These are phyloP conservation scores for Brachyptera risi DNA, from an alignment of 2,888 invertebrate species.

Conservation along the genomic window DNA sequence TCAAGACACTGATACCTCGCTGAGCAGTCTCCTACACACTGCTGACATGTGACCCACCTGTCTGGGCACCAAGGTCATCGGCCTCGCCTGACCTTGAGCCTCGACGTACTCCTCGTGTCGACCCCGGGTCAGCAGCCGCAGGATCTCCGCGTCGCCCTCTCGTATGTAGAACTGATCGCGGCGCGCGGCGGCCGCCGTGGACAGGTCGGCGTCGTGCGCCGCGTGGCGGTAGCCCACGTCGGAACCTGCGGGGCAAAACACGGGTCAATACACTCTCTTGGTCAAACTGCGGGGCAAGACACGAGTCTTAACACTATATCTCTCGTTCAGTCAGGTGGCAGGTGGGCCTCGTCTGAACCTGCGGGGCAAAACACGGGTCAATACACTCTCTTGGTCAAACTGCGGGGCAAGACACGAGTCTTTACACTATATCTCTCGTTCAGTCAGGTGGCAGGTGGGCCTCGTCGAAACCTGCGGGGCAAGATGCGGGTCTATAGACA, in stretches of 20 bases:
- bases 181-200: constrained; percentile 18
- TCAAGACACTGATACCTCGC: too few relatives aligned
- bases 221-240: constrained; percentile 13
- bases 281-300: constrained; percentile 42
- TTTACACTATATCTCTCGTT: too few relatives aligned
- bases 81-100: constrained; percentile 40
- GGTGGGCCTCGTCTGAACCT: constrained; percentile 19
- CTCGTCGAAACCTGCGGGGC: constrained; percentile 38
- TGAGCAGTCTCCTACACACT: too few relatives aligned
- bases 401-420: too few relatives aligned
- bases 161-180: constrained; percentile 74
- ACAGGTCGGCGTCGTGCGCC: constrained; percentile 8
- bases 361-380: constrained; percentile 39
- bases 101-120: constrained; percentile 53
- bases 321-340: too few relatives aligned
- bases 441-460: too few relatives aligned
- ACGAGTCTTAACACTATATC: constrained; percentile 20
- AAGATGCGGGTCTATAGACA: constrained; percentile 16
- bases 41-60: not conserved
- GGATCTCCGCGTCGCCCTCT: constrained; percentile 80
- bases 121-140: constrained; percentile 72
- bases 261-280: constrained; percentile 20
- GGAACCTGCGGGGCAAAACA: constrained; percentile 39
- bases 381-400: too few relatives aligned
- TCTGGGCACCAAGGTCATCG: constrained; percentile 49